Evolutionary conservation across 1,140 invertebrate species (phyloP), one percentile per base, ranked within the genome.

Genomic region (Rhynchophorus ferrugineus): DNA sequence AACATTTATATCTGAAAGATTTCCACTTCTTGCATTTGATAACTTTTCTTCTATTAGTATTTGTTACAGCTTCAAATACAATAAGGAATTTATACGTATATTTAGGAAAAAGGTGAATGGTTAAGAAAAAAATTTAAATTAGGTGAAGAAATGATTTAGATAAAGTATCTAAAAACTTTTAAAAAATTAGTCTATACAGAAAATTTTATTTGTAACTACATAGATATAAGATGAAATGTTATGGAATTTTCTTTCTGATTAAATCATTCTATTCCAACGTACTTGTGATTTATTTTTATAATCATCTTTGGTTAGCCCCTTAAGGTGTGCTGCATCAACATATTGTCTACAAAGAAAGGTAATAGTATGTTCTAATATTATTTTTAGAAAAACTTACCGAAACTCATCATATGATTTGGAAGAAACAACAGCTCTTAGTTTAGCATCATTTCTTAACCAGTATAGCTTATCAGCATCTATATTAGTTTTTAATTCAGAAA

Each of bases 381-480:
- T 33, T 22, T 9, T 47, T 1, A 14, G 16, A 35, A 49, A 22
- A 56, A 39, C 49, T 66, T 54, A 75, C 73, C 73, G 73, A 52
- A 81, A 81, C 56, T 81, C 72, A 37, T 82, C 78, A 49, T 81
- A 82, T 18, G 63, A 73, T 45, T 78, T 73, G 21, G 72, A 69
- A 54, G 73, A 75, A 41, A 74, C 71, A 1, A 78, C 67, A 0
- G 79, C 79, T 47, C 76, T 63, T 9, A 82, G 59, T 63, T 82
- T 82, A 18, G 79, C 78, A 59, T 78, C 75, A 53, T 82, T 81
- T 57, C 74, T 71, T 44, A 81, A 58, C 64, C 72, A 69, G 49
- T 80, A 77, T 6, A 77, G 59, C 63, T 78, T 71, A 42, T 78
- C 77, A 1, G 66, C 62, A 22, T 64, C 60, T 9, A 78, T 49